Percentiles rank a stretch among this genome's conserved stretches.
These are phyloP conservation scores for Drosophila sp. DNA, from an alignment of 1,140 invertebrate genomes.

Conservation along the genomic window DNA sequence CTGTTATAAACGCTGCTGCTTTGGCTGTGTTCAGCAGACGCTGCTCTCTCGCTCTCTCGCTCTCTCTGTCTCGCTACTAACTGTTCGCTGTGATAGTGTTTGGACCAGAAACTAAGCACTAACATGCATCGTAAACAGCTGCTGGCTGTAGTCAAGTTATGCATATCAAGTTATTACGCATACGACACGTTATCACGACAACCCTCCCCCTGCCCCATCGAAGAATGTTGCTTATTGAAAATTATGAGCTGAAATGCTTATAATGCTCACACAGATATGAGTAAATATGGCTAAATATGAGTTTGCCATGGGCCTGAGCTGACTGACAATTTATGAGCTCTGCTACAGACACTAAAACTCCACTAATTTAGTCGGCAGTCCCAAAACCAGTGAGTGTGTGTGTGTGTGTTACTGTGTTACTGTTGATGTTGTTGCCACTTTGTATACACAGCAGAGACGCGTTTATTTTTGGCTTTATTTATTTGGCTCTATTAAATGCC, in stretches of 20 bases:
- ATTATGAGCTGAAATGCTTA: conserved; percentile 55
- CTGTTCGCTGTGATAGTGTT: conserved; percentile 8
- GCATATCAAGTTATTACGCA: conserved; percentile 65
- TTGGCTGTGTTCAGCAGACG: conserved; percentile 12
- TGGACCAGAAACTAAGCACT: conserved; percentile 19
- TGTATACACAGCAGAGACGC: conserved; percentile 48
- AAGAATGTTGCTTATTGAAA: conserved; percentile 66
- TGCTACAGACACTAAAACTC: conserved; percentile 66
- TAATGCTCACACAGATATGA: conserved; percentile 43
- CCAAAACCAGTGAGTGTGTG: background rate
- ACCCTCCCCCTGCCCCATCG: too few species aligned
- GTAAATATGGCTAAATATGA: conserved; percentile 29
- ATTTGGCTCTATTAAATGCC: conserved; percentile 78
- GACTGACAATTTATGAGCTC: conserved; percentile 62
- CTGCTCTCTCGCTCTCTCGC: conserved; percentile 5
- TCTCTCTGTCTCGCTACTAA: background rate
- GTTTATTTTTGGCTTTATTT: conserved; percentile 68
- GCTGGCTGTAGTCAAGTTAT: conserved; percentile 27
- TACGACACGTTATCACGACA: conserved; percentile 64
- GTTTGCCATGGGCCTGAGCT: background rate
- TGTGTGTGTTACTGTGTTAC: conserved; percentile 14
- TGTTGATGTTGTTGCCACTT: conserved; percentile 37
- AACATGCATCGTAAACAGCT: conserved; percentile 55
- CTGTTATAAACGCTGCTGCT: too few species aligned
- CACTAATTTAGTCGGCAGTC: conserved; percentile 68